These are phyloP conservation scores for Trichosurus vulpecula DNA, from an alignment of 2,797 vertebrate genomes.

Conservation along the genomic window DNA sequence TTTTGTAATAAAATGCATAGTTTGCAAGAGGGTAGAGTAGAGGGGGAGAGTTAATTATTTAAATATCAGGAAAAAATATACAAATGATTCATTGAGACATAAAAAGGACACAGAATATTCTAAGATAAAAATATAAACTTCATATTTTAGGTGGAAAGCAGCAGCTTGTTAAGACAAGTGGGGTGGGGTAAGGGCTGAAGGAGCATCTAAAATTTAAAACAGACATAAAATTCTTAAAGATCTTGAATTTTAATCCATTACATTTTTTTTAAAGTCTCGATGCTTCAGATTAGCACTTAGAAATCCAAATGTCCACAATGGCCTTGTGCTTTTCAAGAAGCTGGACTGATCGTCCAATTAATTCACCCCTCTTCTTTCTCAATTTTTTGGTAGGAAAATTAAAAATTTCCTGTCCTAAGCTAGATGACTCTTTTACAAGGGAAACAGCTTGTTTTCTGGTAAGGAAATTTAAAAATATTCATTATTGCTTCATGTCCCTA, in stretches of 20 bases:
- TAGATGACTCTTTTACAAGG: constrained; percentile 30
- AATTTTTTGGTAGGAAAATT: constrained; percentile 51
- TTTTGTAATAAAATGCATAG: constrained; percentile 50
- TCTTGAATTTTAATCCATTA: constrained; percentile 54
- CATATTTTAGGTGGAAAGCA: neutral
- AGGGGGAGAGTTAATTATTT: constrained; percentile 53
- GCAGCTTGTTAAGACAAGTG: neutral
- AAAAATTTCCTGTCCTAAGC: constrained; percentile 36
- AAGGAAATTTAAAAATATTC: constrained; percentile 50
- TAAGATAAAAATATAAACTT: constrained; percentile 36
- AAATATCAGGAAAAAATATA: constrained; percentile 39
- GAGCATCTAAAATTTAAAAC: constrained; percentile 56
- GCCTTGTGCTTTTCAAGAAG: constrained; percentile 51
- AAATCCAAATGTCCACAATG: constrained; percentile 36
- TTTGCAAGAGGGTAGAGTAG: constrained; percentile 29
- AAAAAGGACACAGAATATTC: constrained; percentile 19
- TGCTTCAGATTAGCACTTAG: constrained; percentile 50
- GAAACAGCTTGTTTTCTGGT: constrained; percentile 50
- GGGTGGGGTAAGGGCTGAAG: neutral
- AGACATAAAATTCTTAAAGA: constrained; percentile 31
- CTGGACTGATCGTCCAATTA: constrained; percentile 28
- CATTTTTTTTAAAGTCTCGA: constrained; percentile 28
- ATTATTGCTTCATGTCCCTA: neutral
- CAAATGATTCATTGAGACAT: constrained; percentile 32
- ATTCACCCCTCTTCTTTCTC: constrained; percentile 50